Evolutionary conservation across 2,888 invertebrate species (phyloP).

Genomic region (Drosophila nr. fundita): DNA sequence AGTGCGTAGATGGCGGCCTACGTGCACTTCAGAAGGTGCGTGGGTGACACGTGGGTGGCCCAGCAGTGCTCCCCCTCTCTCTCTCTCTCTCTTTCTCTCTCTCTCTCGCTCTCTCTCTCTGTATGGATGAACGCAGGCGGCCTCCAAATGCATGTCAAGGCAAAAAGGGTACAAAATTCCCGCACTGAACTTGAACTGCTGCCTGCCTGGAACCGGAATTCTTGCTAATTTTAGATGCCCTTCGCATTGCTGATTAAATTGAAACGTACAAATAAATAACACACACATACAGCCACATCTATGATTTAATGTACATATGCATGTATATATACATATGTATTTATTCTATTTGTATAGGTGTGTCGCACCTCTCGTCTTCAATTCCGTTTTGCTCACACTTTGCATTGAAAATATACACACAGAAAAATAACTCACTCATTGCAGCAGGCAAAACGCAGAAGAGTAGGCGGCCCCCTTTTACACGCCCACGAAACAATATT

Average conservation of each 20-base stretch:
- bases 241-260: slow-evolving; percentile 60
- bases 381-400: slow-evolving; percentile 49
- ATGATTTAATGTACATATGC: neutral
- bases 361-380: slow-evolving; percentile 47
- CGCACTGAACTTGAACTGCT: slow-evolving; percentile 68
- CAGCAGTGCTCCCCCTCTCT: neutral
- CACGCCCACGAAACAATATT: slow-evolving; percentile 55
- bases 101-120: neutral
- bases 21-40: slow-evolving; percentile 58
- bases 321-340: slow-evolving; percentile 10
- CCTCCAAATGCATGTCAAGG: slow-evolving; percentile 69
- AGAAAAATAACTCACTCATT: slow-evolving; percentile 13
- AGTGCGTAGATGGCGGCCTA: slow-evolving; percentile 54
- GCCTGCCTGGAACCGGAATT: slow-evolving; percentile 53
- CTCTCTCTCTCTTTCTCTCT: neutral
- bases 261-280: slow-evolving; percentile 35
- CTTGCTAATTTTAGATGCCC: slow-evolving; percentile 67
- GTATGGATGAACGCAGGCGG: slow-evolving; percentile 38
- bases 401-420: slow-evolving; percentile 29
- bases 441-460: slow-evolving; percentile 6
- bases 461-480: slow-evolving; percentile 42
- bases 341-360: slow-evolving; percentile 14
- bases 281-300: slow-evolving; percentile 3
- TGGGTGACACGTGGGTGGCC: slow-evolving; percentile 51
- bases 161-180: slow-evolving; percentile 40